Evolutionary conservation across 2,797 vertebrate species (phyloP).

Genomic region (Ctenosaura bakeri): DNA sequence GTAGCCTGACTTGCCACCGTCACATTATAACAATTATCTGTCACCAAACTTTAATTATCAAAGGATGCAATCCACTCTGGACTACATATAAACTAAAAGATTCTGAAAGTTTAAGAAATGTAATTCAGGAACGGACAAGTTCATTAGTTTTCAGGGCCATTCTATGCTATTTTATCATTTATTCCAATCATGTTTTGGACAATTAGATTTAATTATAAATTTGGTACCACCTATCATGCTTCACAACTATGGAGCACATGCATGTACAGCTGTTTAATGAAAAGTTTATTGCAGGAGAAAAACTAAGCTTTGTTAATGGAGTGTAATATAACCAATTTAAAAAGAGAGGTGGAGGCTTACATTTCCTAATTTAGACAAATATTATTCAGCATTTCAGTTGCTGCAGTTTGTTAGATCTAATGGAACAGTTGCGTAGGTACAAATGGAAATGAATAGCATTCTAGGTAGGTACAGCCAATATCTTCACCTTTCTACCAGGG

Average conservation of each 20-base stretch:
- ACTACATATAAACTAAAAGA: not conserved
- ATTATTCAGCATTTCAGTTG: too few relatives aligned
- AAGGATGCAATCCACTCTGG: not conserved
- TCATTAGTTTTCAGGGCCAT: not conserved
- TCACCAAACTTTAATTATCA: not conserved
- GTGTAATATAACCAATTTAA: too few relatives aligned
- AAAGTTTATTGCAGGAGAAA: too few relatives aligned
- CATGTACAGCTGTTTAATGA: not conserved
- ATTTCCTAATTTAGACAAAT: too few relatives aligned
- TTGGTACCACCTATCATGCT: not conserved
- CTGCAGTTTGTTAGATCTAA: too few relatives aligned
- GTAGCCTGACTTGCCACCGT: not conserved
- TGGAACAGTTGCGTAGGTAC: too few relatives aligned
- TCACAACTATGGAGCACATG: not conserved
- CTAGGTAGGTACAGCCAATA: too few relatives aligned
- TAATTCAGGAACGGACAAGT: not conserved
- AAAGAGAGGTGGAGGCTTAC: too few relatives aligned
- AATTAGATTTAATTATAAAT: not conserved
- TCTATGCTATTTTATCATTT: not conserved
- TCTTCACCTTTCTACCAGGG: too few relatives aligned
- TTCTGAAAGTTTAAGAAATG: not conserved
- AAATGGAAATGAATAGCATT: too few relatives aligned
- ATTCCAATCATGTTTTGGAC: not conserved
- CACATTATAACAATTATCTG: not conserved
- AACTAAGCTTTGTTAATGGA: too few relatives aligned